A percentile compares a stretch with the other conserved stretches of the same genome.
Evolutionary conservation across 2,113 vertebrate species (phyloP).

Genomic region (Pristiophorus japonicus): DNA sequence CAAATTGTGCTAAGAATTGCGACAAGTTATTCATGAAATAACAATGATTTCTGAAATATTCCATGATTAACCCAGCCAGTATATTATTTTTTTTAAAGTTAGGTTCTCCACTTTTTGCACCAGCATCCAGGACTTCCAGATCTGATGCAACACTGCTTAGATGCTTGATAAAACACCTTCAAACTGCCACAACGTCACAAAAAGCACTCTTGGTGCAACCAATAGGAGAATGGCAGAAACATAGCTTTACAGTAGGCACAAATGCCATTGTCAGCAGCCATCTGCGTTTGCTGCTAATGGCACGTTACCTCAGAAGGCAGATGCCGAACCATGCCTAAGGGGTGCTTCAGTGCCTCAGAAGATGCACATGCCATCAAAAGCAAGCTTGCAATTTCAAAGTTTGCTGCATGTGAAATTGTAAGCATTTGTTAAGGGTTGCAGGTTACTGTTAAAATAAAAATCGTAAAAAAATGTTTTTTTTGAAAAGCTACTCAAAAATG

Average conservation of each 20-base stretch:
- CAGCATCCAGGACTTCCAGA: neutral
- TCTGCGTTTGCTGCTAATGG: too few species aligned
- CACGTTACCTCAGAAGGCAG: too few species aligned
- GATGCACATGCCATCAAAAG: neutral
- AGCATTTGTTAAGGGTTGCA: too few species aligned
- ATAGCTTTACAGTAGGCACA: neutral
- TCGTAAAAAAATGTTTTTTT: too few species aligned
- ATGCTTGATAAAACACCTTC: neutral
- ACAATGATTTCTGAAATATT: neutral
- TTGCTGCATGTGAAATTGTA: too few species aligned
- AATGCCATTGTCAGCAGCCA: neutral
- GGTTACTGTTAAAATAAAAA: too few species aligned
- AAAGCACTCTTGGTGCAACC: too few species aligned
- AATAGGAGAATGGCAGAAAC: neutral
- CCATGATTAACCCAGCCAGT: too few species aligned
- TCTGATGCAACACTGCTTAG: neutral
- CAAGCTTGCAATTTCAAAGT: neutral
- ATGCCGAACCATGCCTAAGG: neutral
- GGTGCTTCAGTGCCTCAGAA: neutral
- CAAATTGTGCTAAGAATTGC: neutral
- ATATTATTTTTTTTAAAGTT: neutral
- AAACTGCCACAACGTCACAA: too few species aligned
- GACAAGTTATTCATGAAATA: neutral
- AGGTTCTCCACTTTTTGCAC: neutral
- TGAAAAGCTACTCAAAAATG: too few species aligned